Conservation (phyloP, 2,888 invertebrate genomes). For the Thymelicus lineola region DNA sequence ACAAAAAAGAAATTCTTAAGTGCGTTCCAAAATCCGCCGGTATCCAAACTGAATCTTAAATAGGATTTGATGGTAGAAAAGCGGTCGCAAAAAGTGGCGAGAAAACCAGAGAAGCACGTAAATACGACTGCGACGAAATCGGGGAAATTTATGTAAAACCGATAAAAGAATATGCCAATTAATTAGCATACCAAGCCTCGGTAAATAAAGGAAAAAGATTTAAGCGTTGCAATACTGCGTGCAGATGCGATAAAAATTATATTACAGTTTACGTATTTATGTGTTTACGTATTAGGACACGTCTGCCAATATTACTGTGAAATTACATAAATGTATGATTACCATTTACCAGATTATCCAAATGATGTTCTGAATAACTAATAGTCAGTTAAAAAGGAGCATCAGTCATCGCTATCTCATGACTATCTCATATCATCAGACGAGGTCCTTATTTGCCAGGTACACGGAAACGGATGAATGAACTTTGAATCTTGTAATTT, state of each 20-base stretch:
- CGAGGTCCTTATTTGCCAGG: too few species aligned
- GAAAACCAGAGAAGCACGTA: slow-evolving; percentile 34
- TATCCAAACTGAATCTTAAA: slow-evolving; percentile 63
- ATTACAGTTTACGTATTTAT: too few species aligned
- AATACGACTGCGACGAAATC: slow-evolving; percentile 34
- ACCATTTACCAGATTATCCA: too few species aligned
- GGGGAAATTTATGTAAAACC: slow-evolving; percentile 36
- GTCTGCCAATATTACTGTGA: too few species aligned
- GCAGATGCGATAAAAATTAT: not conserved
- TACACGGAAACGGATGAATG: too few species aligned
- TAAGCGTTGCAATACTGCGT: slow-evolving; percentile 9
- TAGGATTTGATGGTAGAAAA: slow-evolving; percentile 59
- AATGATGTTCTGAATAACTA: too few species aligned
- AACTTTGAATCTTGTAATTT: too few species aligned
- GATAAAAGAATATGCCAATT: slow-evolving; percentile 39
- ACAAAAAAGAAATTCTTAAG: slow-evolving; percentile 59
- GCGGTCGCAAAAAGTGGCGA: slow-evolving; percentile 39
- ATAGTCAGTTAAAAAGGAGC: too few species aligned
- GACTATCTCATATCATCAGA: too few species aligned
- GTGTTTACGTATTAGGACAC: too few species aligned
- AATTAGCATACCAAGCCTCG: slow-evolving; percentile 34
- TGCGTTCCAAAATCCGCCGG: slow-evolving; percentile 61
- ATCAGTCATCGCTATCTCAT: too few species aligned
- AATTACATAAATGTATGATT: too few species aligned
- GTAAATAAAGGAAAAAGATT: slow-evolving; percentile 30